Evolutionary conservation across 2,797 vertebrate genomes (phyloP), one percentile per base, ranked within the genome.

Genomic region (Vultur gryphus): DNA sequence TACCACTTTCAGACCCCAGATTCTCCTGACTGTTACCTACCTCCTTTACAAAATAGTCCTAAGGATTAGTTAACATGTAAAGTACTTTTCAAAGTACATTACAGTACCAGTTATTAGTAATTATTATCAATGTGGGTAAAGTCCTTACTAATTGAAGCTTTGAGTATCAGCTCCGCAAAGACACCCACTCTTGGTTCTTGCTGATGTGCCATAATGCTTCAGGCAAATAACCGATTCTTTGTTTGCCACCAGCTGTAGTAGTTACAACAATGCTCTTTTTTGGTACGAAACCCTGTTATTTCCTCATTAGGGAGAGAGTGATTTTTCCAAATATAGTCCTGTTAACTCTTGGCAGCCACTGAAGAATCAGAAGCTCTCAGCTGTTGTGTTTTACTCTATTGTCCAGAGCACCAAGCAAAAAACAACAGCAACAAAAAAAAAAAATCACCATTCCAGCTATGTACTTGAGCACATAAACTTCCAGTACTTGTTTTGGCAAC

Each of bases 171-270:
- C 67, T 89, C 76, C 85, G 83, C 90, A 75, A 85, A 93, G 66
- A 91, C 92, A 90, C 87, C 71, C 78, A 91, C 95, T 91, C 87
- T 82, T 55, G 37, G 55, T 87, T 96, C 84, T 77, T 76, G 81
- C 58, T 82, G 81, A 89, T 37, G 62, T 79, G 70, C 89, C 66
- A 52, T n/a, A 87, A 82, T 52, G 90, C 90, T 89, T 55, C 57
- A 64, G 78, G 93, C 88, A 59, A 94, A 73, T 87, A 93, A 95
- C 84, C 67, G 93, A 73, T 70, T 55, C 88, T 94, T 96, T 93
- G 89, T 94, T 85, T 87, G 66, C 78, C 61, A 81, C 65, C 71
- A 85, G 39, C 70, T 77, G 59, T 52, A 86, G 70, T 48, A 67
- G 46, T 77, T 86, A 71, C 9, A 96, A 93, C 85, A 95, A 90